Base-by-base conservation (phyloP, 2,113 vertebrate genomes). In the Neogobius melanostomus region DNA sequence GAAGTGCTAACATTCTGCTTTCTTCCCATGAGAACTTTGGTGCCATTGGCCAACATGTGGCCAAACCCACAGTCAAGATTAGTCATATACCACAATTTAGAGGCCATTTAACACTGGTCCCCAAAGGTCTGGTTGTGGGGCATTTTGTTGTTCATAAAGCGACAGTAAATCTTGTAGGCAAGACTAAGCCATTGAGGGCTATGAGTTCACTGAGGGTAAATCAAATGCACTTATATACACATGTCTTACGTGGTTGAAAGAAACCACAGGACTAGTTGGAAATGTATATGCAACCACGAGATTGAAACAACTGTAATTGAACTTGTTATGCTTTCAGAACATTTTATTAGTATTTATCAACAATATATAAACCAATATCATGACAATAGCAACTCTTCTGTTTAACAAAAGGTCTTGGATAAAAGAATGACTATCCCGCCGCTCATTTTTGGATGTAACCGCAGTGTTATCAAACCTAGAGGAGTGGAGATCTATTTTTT, bases 131-230 rank as follows among this genome's bases (percentile, higher is more conserved):
- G 76, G 80, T 75, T 11, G 14, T 71, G 64, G 80, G 83, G 68
- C 64, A 81, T 85, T 87, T 91, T 91, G 86, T 89, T 91, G 87
- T 91, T 90, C 82, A 81, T 86, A 84, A 84, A 85, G 83, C 79
- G 82, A 82, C 77, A 75, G 64, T 91, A 89, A 88, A 87, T 85
- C 78, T 63, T 90, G 66, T 76, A 67, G 67, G 72, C 44, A 72
- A 66, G 36, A 80, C 76, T 86, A 87, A 88, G 85, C 77, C 87
- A 90, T 92, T 87, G 87, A 76, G 75, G 64, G 85, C 77, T 82
- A 82, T 72, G 28, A 59, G 56, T 61, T 61, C 36, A 61, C 59
- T 44, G 12, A 14, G 36, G 59, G 14, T 45, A 15, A 61, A 61
- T 36, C 10, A 36, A 21, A 36, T 61, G 4, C 43, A 14, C 8